phyloP scores from a whole-genome alignment of 2,113 vertebrate genomes.

The Talpa occidentalis region DNA sequence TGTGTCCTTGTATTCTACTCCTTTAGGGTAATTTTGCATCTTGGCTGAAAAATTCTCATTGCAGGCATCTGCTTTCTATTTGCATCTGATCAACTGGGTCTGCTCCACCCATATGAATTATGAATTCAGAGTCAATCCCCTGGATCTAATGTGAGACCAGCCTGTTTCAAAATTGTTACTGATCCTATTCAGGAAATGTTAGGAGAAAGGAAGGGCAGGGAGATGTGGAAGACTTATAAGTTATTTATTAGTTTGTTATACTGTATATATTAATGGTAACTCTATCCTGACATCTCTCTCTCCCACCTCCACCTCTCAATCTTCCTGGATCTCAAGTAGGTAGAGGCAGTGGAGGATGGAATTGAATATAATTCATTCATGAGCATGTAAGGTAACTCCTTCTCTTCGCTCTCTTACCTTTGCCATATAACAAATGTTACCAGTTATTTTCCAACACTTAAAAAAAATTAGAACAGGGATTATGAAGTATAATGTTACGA shows the following conservation, averaged over 20 bases:
- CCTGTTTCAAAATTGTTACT: not conserved
- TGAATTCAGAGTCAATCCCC: conserved; percentile 13
- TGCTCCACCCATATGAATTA: not conserved
- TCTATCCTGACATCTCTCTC: not conserved
- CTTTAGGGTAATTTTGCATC: not conserved
- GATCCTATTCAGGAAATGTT: not conserved
- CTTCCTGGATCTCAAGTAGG: not conserved
- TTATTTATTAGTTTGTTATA: conserved; percentile 51
- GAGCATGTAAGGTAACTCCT: not conserved
- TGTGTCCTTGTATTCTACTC: not conserved
- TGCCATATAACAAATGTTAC: not conserved
- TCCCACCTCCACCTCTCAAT: not conserved
- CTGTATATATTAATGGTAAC: not conserved
- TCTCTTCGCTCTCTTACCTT: not conserved
- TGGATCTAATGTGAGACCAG: not conserved
- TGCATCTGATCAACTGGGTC: not conserved
- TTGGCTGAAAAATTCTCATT: not conserved
- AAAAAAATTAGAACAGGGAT: not conserved
- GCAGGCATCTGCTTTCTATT: not conserved
- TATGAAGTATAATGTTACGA: not conserved
- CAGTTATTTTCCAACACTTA: conserved; percentile 24
- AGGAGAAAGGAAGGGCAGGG: not conserved
- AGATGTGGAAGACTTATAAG: not conserved
- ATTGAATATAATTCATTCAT: conserved; percentile 30
- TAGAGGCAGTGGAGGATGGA: not conserved